A percentile compares a stretch with the other conserved stretches of the same genome.
Conservation (phyloP, 2,797 vertebrate species). For the Etheostoma nigrum region DNA sequence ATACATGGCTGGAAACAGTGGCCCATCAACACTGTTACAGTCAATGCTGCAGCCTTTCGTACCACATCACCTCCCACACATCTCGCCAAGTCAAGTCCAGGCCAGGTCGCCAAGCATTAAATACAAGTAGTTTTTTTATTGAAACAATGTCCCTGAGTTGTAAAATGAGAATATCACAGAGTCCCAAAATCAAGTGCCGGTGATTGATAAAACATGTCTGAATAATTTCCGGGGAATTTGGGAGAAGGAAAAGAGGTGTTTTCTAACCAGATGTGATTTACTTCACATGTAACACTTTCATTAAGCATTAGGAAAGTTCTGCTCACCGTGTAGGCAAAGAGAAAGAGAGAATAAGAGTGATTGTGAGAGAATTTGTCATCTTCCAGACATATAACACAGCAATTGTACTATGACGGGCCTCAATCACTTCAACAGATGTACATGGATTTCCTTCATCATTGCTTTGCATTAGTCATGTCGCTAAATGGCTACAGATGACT, state of each 20-base stretch:
- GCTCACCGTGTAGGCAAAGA: constrained; percentile 59
- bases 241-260: constrained; percentile 53
- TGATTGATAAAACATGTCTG: constrained; percentile 46
- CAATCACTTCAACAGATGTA: constrained; percentile 55
- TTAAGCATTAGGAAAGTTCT: constrained; percentile 5
- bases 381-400: constrained; percentile 13
- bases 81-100: background rate
- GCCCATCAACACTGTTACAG: background rate
- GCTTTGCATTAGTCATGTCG: constrained; percentile 21
- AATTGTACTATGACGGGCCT: constrained; percentile 19
- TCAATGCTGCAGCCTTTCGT: background rate
- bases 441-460: constrained; percentile 45
- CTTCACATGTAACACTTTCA: constrained; percentile 55
- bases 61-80: background rate
- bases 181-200: constrained; percentile 16
- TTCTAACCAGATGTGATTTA: constrained; percentile 60
- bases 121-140: constrained; percentile 1
- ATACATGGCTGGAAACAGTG: background rate
- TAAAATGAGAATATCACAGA: constrained; percentile 49
- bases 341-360: constrained; percentile 17
- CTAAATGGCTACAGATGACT: constrained; percentile 27
- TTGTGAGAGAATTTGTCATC: constrained; percentile 24
- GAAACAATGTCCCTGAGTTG: background rate
- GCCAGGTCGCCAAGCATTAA: background rate
- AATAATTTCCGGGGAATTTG: constrained; percentile 49